Conservation (phyloP, 2,797 vertebrate species). For the Paramormyrops hopkinsi region DNA sequence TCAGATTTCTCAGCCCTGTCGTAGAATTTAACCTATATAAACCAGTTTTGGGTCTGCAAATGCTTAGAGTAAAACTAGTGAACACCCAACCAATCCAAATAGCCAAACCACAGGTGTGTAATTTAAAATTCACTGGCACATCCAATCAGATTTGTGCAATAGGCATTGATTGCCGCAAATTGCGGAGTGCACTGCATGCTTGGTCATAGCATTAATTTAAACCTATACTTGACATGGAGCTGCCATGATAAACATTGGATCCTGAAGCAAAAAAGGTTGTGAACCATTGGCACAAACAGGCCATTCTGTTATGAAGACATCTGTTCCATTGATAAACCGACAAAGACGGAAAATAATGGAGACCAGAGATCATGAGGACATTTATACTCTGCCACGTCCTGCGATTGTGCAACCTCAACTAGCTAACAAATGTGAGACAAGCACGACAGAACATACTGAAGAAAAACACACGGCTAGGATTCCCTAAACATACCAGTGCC, state of each 20-base stretch:
- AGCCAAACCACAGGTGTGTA: too few species aligned
- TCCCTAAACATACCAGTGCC: background rate
- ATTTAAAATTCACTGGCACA: background rate
- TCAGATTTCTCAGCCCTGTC: background rate
- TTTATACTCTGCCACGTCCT: background rate
- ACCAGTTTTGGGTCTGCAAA: too few species aligned
- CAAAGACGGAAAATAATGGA: background rate
- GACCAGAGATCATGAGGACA: background rate
- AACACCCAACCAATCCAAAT: too few species aligned
- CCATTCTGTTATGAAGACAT: background rate
- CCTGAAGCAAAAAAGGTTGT: background rate
- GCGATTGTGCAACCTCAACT: background rate
- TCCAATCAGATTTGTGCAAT: background rate
- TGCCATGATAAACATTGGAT: background rate
- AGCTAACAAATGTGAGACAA: background rate
- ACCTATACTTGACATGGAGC: background rate
- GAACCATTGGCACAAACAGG: background rate
- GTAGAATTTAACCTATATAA: background rate
- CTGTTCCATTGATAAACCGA: background rate
- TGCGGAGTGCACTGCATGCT: background rate
- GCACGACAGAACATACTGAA: background rate
- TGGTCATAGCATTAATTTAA: background rate
- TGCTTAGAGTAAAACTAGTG: too few species aligned
- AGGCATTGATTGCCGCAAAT: background rate
- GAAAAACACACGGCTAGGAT: background rate